A percentile compares a stretch with the other conserved stretches of the same genome.
These are phyloP conservation scores for Sarcoramphus papa DNA, from an alignment of 2,797 vertebrate species.

Conservation along the genomic window DNA sequence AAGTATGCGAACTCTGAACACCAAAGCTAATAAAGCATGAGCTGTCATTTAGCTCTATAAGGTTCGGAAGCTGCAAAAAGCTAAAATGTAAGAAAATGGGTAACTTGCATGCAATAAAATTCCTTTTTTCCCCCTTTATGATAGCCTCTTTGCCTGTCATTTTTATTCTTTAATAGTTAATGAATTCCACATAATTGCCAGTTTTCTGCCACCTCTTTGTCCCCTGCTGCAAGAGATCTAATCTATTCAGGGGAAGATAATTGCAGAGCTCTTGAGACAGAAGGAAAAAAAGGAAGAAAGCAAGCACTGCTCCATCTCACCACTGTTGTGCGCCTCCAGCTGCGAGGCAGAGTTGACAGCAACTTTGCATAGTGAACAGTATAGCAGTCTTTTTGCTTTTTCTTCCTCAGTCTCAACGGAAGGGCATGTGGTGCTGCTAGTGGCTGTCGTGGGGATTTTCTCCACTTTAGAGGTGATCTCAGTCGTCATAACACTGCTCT, in stretches of 20 bases:
- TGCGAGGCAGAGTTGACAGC: conserved; percentile 97
- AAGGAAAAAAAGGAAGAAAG: conserved; percentile 15
- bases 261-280: conserved; percentile 55
- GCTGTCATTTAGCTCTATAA: background rate
- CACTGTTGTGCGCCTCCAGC: conserved; percentile 96
- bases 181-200: conserved; percentile 60
- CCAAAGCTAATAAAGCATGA: conserved; percentile 1
- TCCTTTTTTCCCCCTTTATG: background rate
- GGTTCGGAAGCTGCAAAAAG: background rate
- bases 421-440: conserved; percentile 71
- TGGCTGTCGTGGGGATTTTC: conserved; percentile 64
- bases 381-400: conserved; percentile 91
- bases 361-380: conserved; percentile 98
- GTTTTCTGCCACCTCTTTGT: conserved; percentile 48
- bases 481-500: conserved; percentile 72
- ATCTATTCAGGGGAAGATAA: conserved; percentile 66
- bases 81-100: conserved; percentile 13
- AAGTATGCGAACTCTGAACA: background rate
- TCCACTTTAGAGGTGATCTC: conserved; percentile 73
- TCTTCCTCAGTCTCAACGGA: conserved; percentile 88
- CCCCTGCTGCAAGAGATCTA: conserved; percentile 64
- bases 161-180: conserved; percentile 61
- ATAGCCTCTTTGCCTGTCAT: conserved; percentile 28
- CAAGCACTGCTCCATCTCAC: conserved; percentile 75
- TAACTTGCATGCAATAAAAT: background rate